These are phyloP conservation scores for Morinoia aosen DNA, from an alignment of 2,888 invertebrate species.

Conservation along the genomic window DNA sequence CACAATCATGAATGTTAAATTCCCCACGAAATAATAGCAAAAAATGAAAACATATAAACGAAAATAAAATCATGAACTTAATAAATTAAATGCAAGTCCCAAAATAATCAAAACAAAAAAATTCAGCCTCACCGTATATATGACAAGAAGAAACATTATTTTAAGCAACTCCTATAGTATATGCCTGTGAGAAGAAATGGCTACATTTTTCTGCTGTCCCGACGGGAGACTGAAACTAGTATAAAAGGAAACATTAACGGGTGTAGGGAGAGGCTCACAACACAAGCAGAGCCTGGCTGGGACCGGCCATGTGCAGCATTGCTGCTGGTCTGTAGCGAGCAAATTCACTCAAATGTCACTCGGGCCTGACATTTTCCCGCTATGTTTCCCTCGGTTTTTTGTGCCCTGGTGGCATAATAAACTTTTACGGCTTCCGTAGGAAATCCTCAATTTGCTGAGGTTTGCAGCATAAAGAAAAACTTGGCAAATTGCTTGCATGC, in stretches of 20 bases:
- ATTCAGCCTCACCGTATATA: too few species aligned
- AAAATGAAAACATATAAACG: too few species aligned
- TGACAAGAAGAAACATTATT: too few species aligned
- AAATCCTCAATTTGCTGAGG: constrained; percentile 4
- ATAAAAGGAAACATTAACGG: neutral
- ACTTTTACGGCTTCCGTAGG: constrained; percentile 1
- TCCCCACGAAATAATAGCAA: too few species aligned
- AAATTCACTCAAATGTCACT: constrained; percentile 10
- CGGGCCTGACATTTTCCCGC: neutral
- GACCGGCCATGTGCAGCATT: neutral
- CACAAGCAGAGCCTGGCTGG: neutral
- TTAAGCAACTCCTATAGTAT: too few species aligned
- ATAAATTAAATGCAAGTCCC: too few species aligned
- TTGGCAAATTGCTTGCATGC: neutral
- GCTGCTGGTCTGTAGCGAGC: neutral
- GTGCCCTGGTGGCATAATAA: neutral
- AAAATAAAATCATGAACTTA: too few species aligned
- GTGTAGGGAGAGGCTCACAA: neutral
- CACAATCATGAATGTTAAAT: too few species aligned
- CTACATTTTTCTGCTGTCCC: neutral
- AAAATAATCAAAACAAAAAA: too few species aligned
- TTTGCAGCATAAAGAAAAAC: neutral
- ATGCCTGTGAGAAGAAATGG: neutral
- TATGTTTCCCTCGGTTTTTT: neutral
- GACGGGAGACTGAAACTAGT: neutral